Evolutionary conservation across 1,140 invertebrate species (phyloP).

Genomic region (Eumaeus atala): DNA sequence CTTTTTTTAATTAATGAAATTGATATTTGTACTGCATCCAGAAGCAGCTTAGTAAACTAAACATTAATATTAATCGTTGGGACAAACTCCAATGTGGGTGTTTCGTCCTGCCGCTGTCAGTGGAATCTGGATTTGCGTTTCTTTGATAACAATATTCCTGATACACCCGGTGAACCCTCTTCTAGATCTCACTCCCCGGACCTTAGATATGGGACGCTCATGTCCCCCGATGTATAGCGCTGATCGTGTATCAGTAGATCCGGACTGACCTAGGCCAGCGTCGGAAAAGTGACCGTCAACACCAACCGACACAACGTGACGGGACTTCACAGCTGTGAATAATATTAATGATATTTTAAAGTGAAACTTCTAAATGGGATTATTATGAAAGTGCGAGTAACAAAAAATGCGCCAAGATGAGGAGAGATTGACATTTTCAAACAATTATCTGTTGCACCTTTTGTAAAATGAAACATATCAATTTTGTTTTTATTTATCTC

Average conservation of each 20-base stretch:
- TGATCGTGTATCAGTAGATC: constrained; percentile 85
- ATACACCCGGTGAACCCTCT: constrained; percentile 90
- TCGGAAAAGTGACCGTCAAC: constrained; percentile 84
- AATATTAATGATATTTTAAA: neutral
- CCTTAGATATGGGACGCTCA: constrained; percentile 64
- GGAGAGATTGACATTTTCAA: too few species aligned
- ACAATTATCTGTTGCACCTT: too few species aligned
- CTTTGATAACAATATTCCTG: constrained; percentile 80
- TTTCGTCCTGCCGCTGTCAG: constrained; percentile 77
- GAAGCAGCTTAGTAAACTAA: neutral
- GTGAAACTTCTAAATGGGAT: too few species aligned
- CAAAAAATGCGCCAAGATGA: too few species aligned
- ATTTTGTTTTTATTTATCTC: too few species aligned
- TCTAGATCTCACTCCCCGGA: constrained; percentile 75
- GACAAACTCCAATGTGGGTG: constrained; percentile 82
- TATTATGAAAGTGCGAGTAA: neutral
- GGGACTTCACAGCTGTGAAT: constrained; percentile 85
- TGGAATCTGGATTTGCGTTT: constrained; percentile 76
- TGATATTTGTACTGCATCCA: too few species aligned
- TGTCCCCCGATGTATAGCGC: constrained; percentile 94
- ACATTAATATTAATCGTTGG: constrained; percentile 75
- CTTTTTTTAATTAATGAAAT: too few species aligned
- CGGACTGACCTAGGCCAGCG: constrained; percentile 80
- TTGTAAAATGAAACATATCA: too few species aligned
- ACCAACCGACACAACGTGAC: constrained; percentile 86